phyloP scores from a whole-genome alignment of 1,140 invertebrate species.

The Brachionus paranguensis region DNA sequence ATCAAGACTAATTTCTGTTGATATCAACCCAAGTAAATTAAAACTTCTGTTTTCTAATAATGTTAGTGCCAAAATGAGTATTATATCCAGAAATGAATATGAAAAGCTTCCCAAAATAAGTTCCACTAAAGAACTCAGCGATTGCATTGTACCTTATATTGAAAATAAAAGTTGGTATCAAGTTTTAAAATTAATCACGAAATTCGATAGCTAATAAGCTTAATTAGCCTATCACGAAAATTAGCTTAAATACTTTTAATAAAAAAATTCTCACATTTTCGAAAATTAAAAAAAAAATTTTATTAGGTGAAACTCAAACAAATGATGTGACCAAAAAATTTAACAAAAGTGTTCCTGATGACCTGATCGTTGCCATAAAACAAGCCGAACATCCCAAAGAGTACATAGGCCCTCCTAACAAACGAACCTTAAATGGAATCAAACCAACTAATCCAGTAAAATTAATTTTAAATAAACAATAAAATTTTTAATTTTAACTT shows the following conservation, averaged over 20 bases:
- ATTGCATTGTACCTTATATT: slow-evolving; percentile 30
- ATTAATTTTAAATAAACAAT: not conserved
- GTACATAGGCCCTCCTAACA: slow-evolving; percentile 48
- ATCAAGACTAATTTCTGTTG: not conserved
- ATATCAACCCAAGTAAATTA: not conserved
- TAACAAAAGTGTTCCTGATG: slow-evolving; percentile 44
- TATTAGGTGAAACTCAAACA: not conserved
- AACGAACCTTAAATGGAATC: slow-evolving; percentile 40
- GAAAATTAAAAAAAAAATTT: not conserved
- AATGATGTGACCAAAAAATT: slow-evolving; percentile 2
- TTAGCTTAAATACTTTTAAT: not conserved
- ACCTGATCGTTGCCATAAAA: slow-evolving; percentile 51
- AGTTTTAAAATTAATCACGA: not conserved
- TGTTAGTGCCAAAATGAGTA: not conserved
- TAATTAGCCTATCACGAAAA: not conserved
- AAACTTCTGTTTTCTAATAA: slow-evolving; percentile 27
- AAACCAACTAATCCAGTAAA: not conserved
- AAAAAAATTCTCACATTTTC: not conserved
- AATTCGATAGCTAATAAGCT: not conserved
- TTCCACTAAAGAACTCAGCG: not conserved
- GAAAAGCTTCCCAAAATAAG: slow-evolving; percentile 39
- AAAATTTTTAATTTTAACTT: not conserved
- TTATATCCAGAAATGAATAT: slow-evolving; percentile 10
- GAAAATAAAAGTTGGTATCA: slow-evolving; percentile 36
- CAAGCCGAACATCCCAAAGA: slow-evolving; percentile 48